phyloP scores from a whole-genome alignment of 2,797 vertebrate species.

The Chaenodraco wilsoni region DNA sequence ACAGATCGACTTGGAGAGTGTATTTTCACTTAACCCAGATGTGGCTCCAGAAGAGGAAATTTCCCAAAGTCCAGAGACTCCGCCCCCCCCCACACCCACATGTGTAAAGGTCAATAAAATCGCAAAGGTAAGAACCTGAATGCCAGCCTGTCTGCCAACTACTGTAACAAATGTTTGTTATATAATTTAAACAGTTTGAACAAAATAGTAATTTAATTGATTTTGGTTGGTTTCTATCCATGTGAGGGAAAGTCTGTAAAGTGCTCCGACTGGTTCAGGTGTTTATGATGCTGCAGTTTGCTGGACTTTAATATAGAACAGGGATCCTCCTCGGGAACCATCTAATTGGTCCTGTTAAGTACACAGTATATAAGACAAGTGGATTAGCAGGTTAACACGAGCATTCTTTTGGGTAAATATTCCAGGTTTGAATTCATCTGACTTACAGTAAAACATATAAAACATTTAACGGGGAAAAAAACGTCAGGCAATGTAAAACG shows the following conservation, averaged over 20 bases:
- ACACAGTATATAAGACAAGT: conserved; percentile 23
- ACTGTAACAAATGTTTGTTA: background rate
- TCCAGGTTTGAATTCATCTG: background rate
- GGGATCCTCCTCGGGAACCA: conserved; percentile 32
- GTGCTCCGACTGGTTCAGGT: conserved; percentile 4
- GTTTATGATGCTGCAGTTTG: conserved; percentile 23
- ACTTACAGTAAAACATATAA: background rate
- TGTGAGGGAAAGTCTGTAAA: background rate
- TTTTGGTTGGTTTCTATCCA: background rate
- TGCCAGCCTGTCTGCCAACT: background rate
- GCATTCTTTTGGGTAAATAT: conserved; percentile 11
- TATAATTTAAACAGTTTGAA: background rate
- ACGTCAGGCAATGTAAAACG: background rate
- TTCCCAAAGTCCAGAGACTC: conserved; percentile 89
- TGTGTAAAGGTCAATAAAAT: conserved; percentile 93
- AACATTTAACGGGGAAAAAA: conserved; percentile 5
- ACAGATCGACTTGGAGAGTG: conserved; percentile 96
- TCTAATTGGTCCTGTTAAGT: conserved; percentile 47
- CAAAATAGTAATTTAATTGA: background rate
- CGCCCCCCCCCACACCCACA: conserved; percentile 87
- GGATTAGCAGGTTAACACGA: background rate
- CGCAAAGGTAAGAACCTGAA: conserved; percentile 87
- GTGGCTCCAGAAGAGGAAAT: conserved; percentile 94
- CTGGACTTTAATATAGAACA: conserved; percentile 48
- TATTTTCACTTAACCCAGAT: conserved; percentile 97